A percentile compares a stretch with the other conserved stretches of the same genome.
Conservation (phyloP, 1,140 invertebrate genomes). For the Glossosoma conforme region DNA sequence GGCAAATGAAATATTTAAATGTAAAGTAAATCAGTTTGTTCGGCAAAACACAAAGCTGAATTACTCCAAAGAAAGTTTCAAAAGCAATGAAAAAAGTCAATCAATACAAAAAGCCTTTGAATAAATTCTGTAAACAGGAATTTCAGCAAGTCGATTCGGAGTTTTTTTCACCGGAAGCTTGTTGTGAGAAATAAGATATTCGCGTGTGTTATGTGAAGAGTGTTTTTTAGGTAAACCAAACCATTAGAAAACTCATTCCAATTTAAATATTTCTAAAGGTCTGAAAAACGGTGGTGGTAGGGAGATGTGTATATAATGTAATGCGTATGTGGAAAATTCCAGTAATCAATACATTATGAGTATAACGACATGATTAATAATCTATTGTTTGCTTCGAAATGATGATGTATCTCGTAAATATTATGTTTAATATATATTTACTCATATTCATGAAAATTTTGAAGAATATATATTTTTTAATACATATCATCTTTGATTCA, state of each 20-base stretch:
- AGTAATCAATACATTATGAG: too few relatives aligned
- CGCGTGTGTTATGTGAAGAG: conserved; percentile 12
- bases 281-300: background rate
- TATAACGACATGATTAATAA: too few relatives aligned
- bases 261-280: conserved; percentile 27
- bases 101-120: conserved; percentile 7
- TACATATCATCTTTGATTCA: too few relatives aligned
- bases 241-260: conserved; percentile 30
- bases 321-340: too few relatives aligned
- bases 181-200: conserved; percentile 5
- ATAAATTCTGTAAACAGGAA: conserved; percentile 15
- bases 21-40: too few relatives aligned
- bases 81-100: conserved; percentile 10
- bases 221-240: conserved; percentile 11
- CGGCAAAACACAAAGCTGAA: conserved; percentile 6
- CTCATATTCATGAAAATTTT: too few relatives aligned
- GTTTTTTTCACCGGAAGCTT: conserved; percentile 11
- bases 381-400: too few relatives aligned
- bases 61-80: conserved; percentile 10
- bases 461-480: too few relatives aligned
- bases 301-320: background rate
- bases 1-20: too few relatives aligned
- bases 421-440: too few relatives aligned
- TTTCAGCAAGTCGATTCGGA: conserved; percentile 8
- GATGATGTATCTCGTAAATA: too few relatives aligned